Conservation (phyloP, 2,888 invertebrate genomes). For the Choreutis nemorana region DNA sequence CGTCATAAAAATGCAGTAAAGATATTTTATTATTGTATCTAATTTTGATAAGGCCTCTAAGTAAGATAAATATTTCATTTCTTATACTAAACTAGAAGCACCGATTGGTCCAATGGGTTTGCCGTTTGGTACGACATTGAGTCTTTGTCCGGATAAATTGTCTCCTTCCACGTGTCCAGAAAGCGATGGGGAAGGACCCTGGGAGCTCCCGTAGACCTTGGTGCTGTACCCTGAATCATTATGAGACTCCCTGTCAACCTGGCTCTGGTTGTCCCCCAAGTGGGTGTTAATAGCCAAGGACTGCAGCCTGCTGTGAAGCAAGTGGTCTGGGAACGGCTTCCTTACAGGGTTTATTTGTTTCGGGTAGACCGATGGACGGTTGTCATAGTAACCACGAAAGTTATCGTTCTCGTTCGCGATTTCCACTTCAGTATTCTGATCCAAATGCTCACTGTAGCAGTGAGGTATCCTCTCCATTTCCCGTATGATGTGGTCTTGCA, state of each 20-base stretch:
- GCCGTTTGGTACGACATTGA: slow-evolving; percentile 32
- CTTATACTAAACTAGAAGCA: slow-evolving; percentile 72
- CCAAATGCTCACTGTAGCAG: slow-evolving; percentile 52
- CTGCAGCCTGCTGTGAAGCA: slow-evolving; percentile 53
- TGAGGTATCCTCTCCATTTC: slow-evolving; percentile 60
- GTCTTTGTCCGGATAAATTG: slow-evolving; percentile 45
- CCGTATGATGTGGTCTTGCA: slow-evolving; percentile 59
- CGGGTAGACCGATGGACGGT: slow-evolving; percentile 38
- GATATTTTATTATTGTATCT: no score
- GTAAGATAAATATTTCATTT: background rate
- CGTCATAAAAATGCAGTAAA: no score
- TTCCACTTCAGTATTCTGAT: slow-evolving; percentile 56
- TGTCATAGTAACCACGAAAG: slow-evolving; percentile 50
- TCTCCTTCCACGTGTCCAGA: slow-evolving; percentile 65
- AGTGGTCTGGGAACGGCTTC: slow-evolving; percentile 45
- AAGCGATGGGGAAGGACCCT: slow-evolving; percentile 79
- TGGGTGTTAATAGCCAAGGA: slow-evolving; percentile 59
- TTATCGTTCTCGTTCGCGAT: slow-evolving; percentile 51
- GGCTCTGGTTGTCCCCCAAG: slow-evolving; percentile 53
- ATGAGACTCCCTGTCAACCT: slow-evolving; percentile 72
- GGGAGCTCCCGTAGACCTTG: slow-evolving; percentile 80
- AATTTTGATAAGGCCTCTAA: no score
- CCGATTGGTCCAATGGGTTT: slow-evolving; percentile 55
- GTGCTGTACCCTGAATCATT: slow-evolving; percentile 89
- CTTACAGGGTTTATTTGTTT: slow-evolving; percentile 23